phyloP scores from a whole-genome alignment of 2,113 vertebrate species.

The Centropristis striata region DNA sequence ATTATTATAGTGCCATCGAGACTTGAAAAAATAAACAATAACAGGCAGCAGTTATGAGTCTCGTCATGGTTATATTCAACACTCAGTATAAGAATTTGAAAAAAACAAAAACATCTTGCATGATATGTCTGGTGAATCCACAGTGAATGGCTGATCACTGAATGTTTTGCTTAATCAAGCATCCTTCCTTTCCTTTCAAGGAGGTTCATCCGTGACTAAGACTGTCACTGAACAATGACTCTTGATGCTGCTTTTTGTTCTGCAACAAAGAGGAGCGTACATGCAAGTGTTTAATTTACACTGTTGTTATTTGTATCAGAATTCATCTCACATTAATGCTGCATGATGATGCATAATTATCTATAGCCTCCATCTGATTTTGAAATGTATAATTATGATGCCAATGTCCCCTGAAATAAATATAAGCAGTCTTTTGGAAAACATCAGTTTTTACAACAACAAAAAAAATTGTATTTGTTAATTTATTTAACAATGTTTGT shows the following conservation, averaged over 20 bases:
- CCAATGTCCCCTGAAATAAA: too few relatives aligned
- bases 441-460: too few relatives aligned
- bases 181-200: conserved; percentile 36
- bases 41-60: neutral
- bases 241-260: conserved; percentile 27
- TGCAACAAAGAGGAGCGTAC: neutral
- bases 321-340: conserved; percentile 1
- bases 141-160: conserved; percentile 25
- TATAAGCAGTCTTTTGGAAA: too few relatives aligned
- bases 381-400: too few relatives aligned
- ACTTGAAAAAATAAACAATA: neutral
- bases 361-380: too few relatives aligned
- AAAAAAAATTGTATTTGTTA: too few relatives aligned
- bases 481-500: too few relatives aligned
- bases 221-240: conserved; percentile 16
- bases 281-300: conserved; percentile 3
- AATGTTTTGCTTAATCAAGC: conserved; percentile 27
- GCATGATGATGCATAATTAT: too few relatives aligned
- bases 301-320: conserved; percentile 11
- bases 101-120: neutral
- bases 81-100: neutral
- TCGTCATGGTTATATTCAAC: neutral
- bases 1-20: neutral
- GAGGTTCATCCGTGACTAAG: neutral
- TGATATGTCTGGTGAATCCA: neutral